Evolutionary conservation across 1,140 invertebrate genomes (phyloP).

Genomic region (Eriosoma lanigerum): DNA sequence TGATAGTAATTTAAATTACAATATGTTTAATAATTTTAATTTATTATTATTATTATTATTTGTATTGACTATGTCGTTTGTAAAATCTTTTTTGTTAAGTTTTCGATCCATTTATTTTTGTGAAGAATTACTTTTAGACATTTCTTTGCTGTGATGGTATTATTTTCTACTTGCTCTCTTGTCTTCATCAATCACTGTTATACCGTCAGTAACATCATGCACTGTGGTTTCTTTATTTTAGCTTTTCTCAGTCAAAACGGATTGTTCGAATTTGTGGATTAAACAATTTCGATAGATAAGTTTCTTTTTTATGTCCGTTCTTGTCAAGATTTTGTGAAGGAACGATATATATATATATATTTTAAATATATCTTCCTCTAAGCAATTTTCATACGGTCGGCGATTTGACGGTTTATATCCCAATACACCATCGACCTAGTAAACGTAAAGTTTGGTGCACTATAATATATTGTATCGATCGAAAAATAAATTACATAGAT

Average conservation of each 20-base stretch:
- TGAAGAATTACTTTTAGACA: conserved; percentile 17
- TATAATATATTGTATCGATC: background rate
- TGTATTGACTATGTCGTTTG: background rate
- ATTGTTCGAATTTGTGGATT: conserved; percentile 21
- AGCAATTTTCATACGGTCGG: conserved; percentile 4
- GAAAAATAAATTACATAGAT: background rate
- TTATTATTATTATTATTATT: too few relatives aligned
- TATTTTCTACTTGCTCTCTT: conserved; percentile 19
- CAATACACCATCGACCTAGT: background rate
- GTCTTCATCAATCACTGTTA: conserved; percentile 37
- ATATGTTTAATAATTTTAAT: too few relatives aligned
- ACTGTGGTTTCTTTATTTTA: conserved; percentile 28
- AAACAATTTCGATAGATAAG: conserved; percentile 6
- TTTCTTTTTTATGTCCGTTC: conserved; percentile 6
- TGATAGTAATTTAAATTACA: too few relatives aligned
- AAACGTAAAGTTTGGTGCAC: background rate
- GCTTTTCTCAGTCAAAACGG: conserved; percentile 2
- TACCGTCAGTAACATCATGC: conserved; percentile 2
- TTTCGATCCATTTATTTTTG: conserved; percentile 5
- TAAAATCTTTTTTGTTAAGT: background rate
- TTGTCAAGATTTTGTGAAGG: background rate
- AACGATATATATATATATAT: background rate
- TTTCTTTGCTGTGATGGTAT: background rate
- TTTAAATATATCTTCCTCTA: background rate
- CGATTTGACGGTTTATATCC: background rate